Evolutionary conservation across 2,797 vertebrate genomes (phyloP), one percentile per base, ranked within the genome.

Genomic region (Sparus aurata): DNA sequence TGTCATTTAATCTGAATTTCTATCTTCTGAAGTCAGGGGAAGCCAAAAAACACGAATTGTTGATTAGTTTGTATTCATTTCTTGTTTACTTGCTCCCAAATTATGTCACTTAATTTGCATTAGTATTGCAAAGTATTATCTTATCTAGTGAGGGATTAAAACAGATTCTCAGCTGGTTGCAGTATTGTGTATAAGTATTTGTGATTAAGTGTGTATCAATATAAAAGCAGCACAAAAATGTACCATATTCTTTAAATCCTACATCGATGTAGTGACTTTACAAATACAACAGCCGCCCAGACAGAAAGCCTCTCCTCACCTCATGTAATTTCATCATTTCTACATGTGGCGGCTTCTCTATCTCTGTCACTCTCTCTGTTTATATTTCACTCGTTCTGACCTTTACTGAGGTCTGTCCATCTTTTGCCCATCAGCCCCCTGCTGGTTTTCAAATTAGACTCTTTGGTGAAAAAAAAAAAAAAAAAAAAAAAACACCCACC

Each of bases 401-500:
- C 80, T 89, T 87, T 50, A 20, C 13, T 18, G 55, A 66, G 54
- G 27, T 83, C 81, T 75, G 87, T 81, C 73, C 70, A 1, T 87
- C 85, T 83, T 87, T 88, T 87, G 84, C 90, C 89, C 87, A 86
- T 81, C 77, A 83, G 58, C 60, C 79, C 69, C 91, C 85, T 6
- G 85, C 87, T 88, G 88, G 1, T 76, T 90, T 90, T 89, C 41
- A 89, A 92, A 94, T 92, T 83, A 87, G 45, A 69, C 87, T 65
- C 72, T 78, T 78, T 77, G 27, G 45, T 4, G 12, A 61, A 77
- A 47, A 72, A 60, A 22, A 50, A 25, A 25, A n/a, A 52, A 23
- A 50, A 47, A 41, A 12, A 38, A 38, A 12, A 53, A 77, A 23
- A 60, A 34, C 82, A 69, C 75, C 77, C 81, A 64, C 67, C 49